phyloP scores from a whole-genome alignment of 2,888 invertebrate genomes.

The Coleophora deauratella region DNA sequence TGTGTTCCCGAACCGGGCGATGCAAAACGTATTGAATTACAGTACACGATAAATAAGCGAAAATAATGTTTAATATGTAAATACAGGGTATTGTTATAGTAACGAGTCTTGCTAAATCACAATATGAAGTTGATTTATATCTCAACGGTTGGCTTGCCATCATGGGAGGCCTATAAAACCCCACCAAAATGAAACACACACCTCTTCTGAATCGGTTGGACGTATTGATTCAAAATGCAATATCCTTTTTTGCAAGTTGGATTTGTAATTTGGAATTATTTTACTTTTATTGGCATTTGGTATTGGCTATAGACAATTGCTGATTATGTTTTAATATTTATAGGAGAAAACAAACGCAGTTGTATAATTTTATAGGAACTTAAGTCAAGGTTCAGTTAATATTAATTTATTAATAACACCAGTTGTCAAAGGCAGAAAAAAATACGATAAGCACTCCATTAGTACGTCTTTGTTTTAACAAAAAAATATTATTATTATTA shows the following conservation, averaged over 20 bases:
- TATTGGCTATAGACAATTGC: too few relatives aligned
- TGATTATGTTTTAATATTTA: too few relatives aligned
- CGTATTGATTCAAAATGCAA: slow-evolving; percentile 12
- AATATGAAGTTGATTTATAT: slow-evolving; percentile 73
- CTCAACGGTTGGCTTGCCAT: slow-evolving; percentile 65
- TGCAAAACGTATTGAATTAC: slow-evolving; percentile 46
- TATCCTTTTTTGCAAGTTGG: neutral
- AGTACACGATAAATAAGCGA: slow-evolving; percentile 50
- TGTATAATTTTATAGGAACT: too few relatives aligned
- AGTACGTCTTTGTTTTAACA: too few relatives aligned
- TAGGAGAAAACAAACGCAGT: too few relatives aligned
- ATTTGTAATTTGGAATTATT: slow-evolving; percentile 5
- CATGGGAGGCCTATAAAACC: slow-evolving; percentile 66
- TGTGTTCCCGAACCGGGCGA: slow-evolving; percentile 31
- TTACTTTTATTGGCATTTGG: too few relatives aligned
- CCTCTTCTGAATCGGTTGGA: slow-evolving; percentile 9
- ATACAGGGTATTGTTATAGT: slow-evolving; percentile 75
- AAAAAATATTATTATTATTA: too few relatives aligned
- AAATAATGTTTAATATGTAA: slow-evolving; percentile 72
- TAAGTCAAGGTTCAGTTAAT: too few relatives aligned
- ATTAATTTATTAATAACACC: too few relatives aligned
- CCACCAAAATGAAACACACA: slow-evolving; percentile 30
- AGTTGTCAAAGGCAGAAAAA: too few relatives aligned
- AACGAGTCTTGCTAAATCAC: slow-evolving; percentile 78
- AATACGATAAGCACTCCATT: too few relatives aligned